phyloP scores from a whole-genome alignment of 2,113 vertebrate species.

The Nematolebias whitei region DNA sequence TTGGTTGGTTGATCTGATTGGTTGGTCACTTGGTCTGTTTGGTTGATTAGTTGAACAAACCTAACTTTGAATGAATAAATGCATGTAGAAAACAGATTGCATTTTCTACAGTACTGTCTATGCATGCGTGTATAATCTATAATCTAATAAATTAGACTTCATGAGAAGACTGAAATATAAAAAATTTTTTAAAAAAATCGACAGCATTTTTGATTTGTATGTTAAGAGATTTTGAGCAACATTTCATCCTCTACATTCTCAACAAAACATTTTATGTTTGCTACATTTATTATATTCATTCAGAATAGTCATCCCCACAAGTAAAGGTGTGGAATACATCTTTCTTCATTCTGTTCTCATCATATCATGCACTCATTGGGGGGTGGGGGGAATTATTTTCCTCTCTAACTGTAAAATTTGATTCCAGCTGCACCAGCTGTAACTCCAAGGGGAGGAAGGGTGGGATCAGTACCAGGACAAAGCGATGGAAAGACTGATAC shows the following conservation, averaged over 20 bases:
- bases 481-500: constrained; percentile 66
- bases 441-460: constrained; percentile 66
- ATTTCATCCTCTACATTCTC: background rate
- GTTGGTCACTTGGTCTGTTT: too few species aligned
- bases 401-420: constrained; percentile 42
- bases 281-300: constrained; percentile 54
- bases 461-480: constrained; percentile 65
- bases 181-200: too few species aligned
- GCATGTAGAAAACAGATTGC: too few species aligned
- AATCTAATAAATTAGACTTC: too few species aligned
- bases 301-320: constrained; percentile 15
- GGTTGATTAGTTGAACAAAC: too few species aligned
- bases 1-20: too few species aligned
- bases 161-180: too few species aligned
- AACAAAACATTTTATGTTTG: constrained; percentile 36
- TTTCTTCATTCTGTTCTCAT: constrained; percentile 32
- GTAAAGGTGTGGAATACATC: constrained; percentile 16
- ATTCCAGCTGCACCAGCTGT: constrained; percentile 53
- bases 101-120: too few species aligned
- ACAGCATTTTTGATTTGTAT: too few species aligned
- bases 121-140: too few species aligned
- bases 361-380: constrained; percentile 33
- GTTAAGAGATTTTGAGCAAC: background rate
- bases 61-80: too few species aligned
- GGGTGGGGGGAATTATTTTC: constrained; percentile 41